Conservation (phyloP, 2,888 invertebrate species). For the Serrognathus titanus region DNA sequence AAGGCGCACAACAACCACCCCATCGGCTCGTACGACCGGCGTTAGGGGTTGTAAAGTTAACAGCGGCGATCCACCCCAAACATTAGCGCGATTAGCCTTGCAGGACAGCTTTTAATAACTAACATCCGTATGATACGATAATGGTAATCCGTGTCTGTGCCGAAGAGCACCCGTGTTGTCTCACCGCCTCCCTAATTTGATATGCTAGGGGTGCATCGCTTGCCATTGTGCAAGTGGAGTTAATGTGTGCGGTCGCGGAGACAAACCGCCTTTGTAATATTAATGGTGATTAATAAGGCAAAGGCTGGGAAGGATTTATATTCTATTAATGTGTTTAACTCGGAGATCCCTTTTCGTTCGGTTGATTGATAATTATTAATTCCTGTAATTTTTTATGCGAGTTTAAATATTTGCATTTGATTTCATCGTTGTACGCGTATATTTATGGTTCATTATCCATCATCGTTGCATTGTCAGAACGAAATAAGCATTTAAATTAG, state of each 20-base stretch:
- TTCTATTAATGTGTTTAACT: too few relatives aligned
- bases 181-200: conserved; percentile 28
- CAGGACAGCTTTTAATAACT: conserved; percentile 49
- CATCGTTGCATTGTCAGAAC: too few relatives aligned
- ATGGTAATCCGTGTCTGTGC: conserved; percentile 42
- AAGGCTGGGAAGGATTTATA: too few relatives aligned
- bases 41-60: conserved; percentile 28
- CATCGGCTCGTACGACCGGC: background rate
- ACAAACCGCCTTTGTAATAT: background rate
- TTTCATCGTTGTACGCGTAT: too few relatives aligned
- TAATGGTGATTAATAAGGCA: too few relatives aligned
- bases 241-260: conserved; percentile 22
- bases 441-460: too few relatives aligned
- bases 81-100: conserved; percentile 47
- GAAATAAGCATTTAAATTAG: too few relatives aligned
- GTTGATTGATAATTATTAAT: too few relatives aligned
- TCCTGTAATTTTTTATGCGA: too few relatives aligned
- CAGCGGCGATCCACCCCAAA: conserved; percentile 40
- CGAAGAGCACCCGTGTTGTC: conserved; percentile 24
- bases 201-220: conserved; percentile 29
- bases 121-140: conserved; percentile 47
- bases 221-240: conserved; percentile 36
- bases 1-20: background rate
- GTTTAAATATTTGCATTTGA: too few relatives aligned
- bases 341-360: too few relatives aligned